Percentiles rank a stretch among this genome's conserved stretches.
phyloP scores from a whole-genome alignment of 1,140 invertebrate species.

The Lerema accius region DNA sequence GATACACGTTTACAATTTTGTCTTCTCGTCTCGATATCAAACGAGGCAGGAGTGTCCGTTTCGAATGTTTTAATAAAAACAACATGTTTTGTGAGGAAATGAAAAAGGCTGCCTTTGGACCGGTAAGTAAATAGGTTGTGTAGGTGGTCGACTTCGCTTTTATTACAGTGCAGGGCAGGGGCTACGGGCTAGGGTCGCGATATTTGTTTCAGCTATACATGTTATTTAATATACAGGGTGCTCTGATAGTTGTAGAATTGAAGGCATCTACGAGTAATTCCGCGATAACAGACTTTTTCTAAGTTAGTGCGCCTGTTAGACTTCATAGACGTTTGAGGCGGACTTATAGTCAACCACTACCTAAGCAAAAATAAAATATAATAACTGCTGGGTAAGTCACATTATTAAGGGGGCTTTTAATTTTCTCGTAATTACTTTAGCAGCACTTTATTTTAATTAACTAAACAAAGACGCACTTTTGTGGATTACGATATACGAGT shows the following conservation, averaged over 20 bases:
- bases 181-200: slow-evolving; percentile 45
- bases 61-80: slow-evolving; percentile 65
- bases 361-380: too few species aligned
- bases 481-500: too few species aligned
- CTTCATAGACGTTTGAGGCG: too few species aligned
- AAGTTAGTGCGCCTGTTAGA: too few species aligned
- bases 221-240: slow-evolving; percentile 17
- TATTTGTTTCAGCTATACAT: slow-evolving; percentile 20
- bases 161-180: slow-evolving; percentile 54
- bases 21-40: neutral
- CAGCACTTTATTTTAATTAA: too few species aligned
- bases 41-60: slow-evolving; percentile 42
- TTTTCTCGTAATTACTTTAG: too few species aligned
- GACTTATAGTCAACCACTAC: too few species aligned
- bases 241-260: neutral
- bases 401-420: too few species aligned
- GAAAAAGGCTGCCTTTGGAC: slow-evolving; percentile 51
- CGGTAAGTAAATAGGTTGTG: slow-evolving; percentile 46
- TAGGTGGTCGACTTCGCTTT: slow-evolving; percentile 56
- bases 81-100: slow-evolving; percentile 65
- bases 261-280: too few species aligned
- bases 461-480: too few species aligned
- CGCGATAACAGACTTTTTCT: too few species aligned
- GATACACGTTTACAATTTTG: neutral
- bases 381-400: too few species aligned